Percentiles rank a stretch among this genome's conserved stretches.
Evolutionary conservation across 2,888 invertebrate genomes (phyloP).

Genomic region (Rhagonycha fulva): DNA sequence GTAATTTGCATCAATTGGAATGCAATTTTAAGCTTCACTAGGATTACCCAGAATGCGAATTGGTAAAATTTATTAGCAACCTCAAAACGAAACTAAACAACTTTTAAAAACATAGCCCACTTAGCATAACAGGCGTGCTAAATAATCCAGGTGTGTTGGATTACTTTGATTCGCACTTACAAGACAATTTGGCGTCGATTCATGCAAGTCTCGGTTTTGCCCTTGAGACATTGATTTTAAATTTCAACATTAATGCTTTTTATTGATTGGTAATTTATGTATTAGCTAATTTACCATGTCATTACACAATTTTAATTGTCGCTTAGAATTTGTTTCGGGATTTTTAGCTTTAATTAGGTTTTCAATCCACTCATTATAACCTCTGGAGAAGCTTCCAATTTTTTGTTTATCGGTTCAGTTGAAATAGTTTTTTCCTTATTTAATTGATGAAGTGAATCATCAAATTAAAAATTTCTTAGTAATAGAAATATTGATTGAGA

Average conservation of each 20-base stretch:
- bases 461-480: neutral
- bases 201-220: neutral
- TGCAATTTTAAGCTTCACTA: neutral
- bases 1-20: neutral
- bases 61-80: conserved; percentile 12
- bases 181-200: conserved; percentile 14
- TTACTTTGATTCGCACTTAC: conserved; percentile 4
- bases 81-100: conserved; percentile 20
- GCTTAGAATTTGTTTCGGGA: neutral
- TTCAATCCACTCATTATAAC: neutral
- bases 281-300: neutral
- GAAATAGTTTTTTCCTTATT: neutral
- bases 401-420: neutral
- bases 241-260: neutral
- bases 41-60: neutral
- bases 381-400: neutral
- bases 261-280: neutral
- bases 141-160: neutral
- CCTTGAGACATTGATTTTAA: conserved; percentile 4
- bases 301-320: neutral
- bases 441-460: neutral
- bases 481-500: neutral
- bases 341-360: neutral
- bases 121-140: conserved; percentile 9
- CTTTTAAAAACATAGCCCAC: conserved; percentile 21